Conservation (phyloP, 2,797 vertebrate genomes). For the Onychomys arenicola region DNA sequence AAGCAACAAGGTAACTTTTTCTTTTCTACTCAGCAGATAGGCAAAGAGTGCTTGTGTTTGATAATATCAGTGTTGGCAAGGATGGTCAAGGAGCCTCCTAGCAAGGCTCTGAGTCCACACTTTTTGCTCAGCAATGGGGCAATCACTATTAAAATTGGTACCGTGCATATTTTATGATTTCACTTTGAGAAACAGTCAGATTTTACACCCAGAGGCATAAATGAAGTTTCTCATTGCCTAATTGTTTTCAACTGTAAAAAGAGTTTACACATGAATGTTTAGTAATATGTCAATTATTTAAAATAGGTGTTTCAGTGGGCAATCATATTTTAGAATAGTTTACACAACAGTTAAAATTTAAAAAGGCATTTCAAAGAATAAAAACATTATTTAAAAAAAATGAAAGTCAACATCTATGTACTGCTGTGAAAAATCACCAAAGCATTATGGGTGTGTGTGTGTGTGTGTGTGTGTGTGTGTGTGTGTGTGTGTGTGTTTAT, state of each 20-base stretch:
- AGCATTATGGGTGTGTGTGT: not conserved
- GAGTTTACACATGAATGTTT: not conserved
- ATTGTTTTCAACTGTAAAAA: not conserved
- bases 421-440: not conserved
- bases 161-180: not conserved
- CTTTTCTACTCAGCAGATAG: not conserved
- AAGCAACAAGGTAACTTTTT: not conserved
- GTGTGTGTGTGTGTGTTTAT: not conserved
- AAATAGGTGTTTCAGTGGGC: not conserved
- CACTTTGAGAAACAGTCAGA: constrained; percentile 15
- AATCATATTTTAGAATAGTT: constrained; percentile 41
- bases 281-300: not conserved
- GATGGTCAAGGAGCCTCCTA: not conserved
- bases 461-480: no score
- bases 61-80: constrained; percentile 12
- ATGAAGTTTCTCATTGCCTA: constrained; percentile 1
- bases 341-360: constrained; percentile 32
- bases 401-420: not conserved
- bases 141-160: constrained; percentile 38
- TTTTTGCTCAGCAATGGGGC: not conserved
- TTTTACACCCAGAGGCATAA: not conserved
- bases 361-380: not conserved
- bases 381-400: not conserved
- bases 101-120: not conserved
- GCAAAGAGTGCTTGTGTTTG: constrained; percentile 6